Evolutionary conservation across 2,113 vertebrate genomes (phyloP).

Genomic region (Mastomys coucha): DNA sequence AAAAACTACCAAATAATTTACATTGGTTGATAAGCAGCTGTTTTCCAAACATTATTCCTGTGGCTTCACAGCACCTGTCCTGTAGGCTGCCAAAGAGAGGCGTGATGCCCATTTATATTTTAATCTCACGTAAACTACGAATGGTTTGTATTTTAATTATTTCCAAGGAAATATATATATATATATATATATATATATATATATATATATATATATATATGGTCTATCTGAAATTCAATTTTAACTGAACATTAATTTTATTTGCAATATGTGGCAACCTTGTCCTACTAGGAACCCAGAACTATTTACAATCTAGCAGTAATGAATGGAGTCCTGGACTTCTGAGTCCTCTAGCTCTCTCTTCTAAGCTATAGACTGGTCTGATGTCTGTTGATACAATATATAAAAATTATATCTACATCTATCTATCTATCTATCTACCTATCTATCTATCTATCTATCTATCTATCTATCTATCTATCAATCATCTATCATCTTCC

Average conservation of each 20-base stretch:
- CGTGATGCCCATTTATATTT: background rate
- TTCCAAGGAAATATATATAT: background rate
- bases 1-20: background rate
- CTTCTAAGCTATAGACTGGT: background rate
- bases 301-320: background rate
- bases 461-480: background rate
- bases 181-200: background rate
- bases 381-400: background rate
- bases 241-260: background rate
- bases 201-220: background rate
- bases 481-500: background rate
- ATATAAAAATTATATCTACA: background rate
- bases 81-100: background rate
- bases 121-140: background rate
- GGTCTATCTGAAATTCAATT: background rate
- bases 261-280: background rate
- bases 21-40: background rate
- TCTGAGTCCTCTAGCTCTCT: background rate
- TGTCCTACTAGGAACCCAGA: background rate
- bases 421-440: background rate
- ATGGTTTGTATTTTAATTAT: background rate
- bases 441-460: background rate
- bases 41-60: background rate
- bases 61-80: background rate
- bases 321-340: background rate